A percentile compares a stretch with the other conserved stretches of the same genome.
These are phyloP conservation scores for Apotomis capreana DNA, from an alignment of 2,888 invertebrate species.

Conservation along the genomic window DNA sequence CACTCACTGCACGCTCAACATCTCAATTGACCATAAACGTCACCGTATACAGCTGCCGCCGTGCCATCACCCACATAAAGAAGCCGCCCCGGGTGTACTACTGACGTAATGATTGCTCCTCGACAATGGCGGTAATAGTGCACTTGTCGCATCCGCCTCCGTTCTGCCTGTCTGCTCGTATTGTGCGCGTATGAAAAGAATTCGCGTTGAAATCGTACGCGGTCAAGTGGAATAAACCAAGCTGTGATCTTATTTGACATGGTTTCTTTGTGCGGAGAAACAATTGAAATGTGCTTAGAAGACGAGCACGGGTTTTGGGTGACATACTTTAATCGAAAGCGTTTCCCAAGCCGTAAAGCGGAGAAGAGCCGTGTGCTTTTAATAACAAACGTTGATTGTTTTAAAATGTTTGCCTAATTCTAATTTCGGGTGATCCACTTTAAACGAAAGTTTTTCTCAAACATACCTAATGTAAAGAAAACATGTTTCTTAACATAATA, in stretches of 20 bases:
- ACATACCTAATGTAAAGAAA: not conserved
- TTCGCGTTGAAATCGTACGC: constrained; percentile 41
- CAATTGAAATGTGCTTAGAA: constrained; percentile 37
- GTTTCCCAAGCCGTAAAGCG: constrained; percentile 1
- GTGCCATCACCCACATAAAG: not conserved
- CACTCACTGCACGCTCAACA: constrained; percentile 16
- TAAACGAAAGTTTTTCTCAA: not conserved
- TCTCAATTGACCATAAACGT: constrained; percentile 32
- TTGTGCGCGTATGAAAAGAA: constrained; percentile 42
- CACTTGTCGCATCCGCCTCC: constrained; percentile 43
- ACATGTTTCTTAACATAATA: too few species aligned
- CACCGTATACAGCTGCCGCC: constrained; percentile 22
- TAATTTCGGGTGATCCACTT: constrained; percentile 24
- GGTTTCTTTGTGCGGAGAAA: constrained; percentile 42
- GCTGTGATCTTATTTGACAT: constrained; percentile 40
- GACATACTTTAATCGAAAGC: constrained; percentile 31
- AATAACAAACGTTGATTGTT: not conserved
- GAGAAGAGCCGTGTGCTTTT: constrained; percentile 20
- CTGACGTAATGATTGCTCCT: constrained; percentile 38
- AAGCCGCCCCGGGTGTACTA: not conserved
- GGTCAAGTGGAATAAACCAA: constrained; percentile 40
- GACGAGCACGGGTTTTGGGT: constrained; percentile 19
- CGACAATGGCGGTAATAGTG: constrained; percentile 40
- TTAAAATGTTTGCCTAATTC: not conserved
- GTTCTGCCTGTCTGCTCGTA: constrained; percentile 45